A percentile compares a stretch with the other conserved stretches of the same genome.
These are phyloP conservation scores for Blennius ocellaris DNA, from an alignment of 2,113 vertebrate species.

Conservation along the genomic window DNA sequence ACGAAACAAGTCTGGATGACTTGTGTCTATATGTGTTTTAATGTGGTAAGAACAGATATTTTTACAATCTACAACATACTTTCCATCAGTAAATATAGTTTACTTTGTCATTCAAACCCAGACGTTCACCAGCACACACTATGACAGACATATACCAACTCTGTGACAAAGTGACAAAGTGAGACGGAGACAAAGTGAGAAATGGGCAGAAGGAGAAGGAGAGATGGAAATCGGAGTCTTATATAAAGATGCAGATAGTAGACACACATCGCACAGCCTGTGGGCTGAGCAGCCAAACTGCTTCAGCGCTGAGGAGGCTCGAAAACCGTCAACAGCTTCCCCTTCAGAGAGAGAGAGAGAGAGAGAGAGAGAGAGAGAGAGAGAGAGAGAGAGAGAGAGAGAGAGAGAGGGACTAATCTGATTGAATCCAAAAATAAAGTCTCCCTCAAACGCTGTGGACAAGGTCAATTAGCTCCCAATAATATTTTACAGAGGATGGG, in stretches of 20 bases:
- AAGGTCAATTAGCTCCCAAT: not conserved
- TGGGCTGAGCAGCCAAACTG: conserved; percentile 15
- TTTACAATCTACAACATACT: too few relatives aligned
- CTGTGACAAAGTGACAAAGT: not conserved
- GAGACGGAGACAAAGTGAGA: not conserved
- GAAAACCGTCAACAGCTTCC: conserved; percentile 41
- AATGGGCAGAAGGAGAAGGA: not conserved
- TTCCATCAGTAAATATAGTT: not conserved
- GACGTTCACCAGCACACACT: not conserved
- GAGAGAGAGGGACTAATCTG: not conserved
- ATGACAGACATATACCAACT: not conserved
- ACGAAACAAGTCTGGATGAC: too few relatives aligned
- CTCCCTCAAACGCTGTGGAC: not conserved
- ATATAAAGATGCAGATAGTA: not conserved
- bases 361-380: too few relatives aligned
- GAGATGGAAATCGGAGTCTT: not conserved
- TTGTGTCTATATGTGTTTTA: too few relatives aligned
- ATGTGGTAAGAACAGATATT: too few relatives aligned
- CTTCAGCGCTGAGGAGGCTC: not conserved
- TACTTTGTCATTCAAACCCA: conserved; percentile 1
- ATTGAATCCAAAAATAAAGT: conserved; percentile 24
- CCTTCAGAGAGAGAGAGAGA: conserved; percentile 10
- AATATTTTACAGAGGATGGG: not conserved
- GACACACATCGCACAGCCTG: not conserved
- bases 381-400: too few relatives aligned